Percentiles rank a stretch among this genome's conserved stretches.
Conservation (phyloP, 1,140 invertebrate genomes). For the Diuraphis noxia region DNA sequence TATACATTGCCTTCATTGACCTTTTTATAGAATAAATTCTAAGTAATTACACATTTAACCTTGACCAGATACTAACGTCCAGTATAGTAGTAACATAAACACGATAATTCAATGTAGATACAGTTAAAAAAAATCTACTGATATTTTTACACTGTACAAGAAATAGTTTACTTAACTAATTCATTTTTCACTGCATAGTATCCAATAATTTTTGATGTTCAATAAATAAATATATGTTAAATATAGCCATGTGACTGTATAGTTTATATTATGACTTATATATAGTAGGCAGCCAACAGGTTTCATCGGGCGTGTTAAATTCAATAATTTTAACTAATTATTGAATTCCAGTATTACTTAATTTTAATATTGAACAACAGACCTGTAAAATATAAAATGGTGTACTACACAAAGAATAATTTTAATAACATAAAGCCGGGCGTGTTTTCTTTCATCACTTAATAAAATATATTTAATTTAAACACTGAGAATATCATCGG, state of each 20-base stretch:
- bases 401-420: background rate
- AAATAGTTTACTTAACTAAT: background rate
- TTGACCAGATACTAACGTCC: background rate
- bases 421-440: no score
- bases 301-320: background rate
- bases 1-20: background rate
- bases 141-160: background rate
- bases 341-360: background rate
- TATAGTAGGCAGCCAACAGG: no score
- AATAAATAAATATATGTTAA: background rate
- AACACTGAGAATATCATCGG: background rate
- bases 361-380: background rate
- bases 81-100: background rate
- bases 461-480: slow-evolving; percentile 19
- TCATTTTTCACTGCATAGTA: background rate
- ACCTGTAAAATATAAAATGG: background rate
- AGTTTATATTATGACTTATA: background rate
- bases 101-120: slow-evolving; percentile 1
- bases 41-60: background rate
- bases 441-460: background rate
- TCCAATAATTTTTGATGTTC: background rate
- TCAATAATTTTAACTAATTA: background rate
- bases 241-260: background rate
- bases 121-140: slow-evolving; percentile 15
- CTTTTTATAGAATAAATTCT: slow-evolving; percentile 16